A percentile compares a stretch with the other conserved stretches of the same genome.
phyloP scores from a whole-genome alignment of 2,888 invertebrate species.

The Ganaspis brasiliensis region DNA sequence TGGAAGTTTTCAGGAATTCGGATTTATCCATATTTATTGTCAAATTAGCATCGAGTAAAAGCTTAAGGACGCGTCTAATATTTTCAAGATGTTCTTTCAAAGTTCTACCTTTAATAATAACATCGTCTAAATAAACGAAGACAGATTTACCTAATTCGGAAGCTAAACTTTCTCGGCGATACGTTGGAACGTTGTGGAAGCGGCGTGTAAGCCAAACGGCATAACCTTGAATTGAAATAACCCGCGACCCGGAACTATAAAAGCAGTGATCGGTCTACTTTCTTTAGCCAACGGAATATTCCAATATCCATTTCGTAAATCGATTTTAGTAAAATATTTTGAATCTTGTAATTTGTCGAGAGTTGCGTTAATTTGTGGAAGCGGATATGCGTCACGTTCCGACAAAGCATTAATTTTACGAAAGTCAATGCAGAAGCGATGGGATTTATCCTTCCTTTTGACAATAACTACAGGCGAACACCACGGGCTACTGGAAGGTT shows the following conservation, averaged over 20 bases:
- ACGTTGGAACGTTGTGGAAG: constrained; percentile 27
- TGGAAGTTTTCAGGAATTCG: constrained; percentile 58
- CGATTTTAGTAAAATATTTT: constrained; percentile 16
- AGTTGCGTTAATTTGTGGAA: constrained; percentile 5
- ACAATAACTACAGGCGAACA: constrained; percentile 44
- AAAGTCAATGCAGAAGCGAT: constrained; percentile 48
- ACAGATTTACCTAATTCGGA: constrained; percentile 19
- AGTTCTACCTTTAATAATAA: constrained; percentile 7
- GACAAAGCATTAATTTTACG: background rate
- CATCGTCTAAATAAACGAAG: constrained; percentile 49
- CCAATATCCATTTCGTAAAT: constrained; percentile 49
- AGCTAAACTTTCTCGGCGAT: constrained; percentile 20
- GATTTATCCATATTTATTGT: constrained; percentile 61
- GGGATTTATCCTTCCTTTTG: constrained; percentile 32
- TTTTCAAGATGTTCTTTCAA: constrained; percentile 32
- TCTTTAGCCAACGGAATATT: constrained; percentile 63
- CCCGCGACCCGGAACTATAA: constrained; percentile 66
- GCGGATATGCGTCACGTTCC: background rate
- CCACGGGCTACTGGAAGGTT: constrained; percentile 42
- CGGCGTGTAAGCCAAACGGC: constrained; percentile 67
- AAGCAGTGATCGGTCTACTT: constrained; percentile 67
- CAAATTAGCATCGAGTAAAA: constrained; percentile 58
- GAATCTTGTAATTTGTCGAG: constrained; percentile 43
- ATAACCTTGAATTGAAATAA: constrained; percentile 68
- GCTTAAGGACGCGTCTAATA: constrained; percentile 55